Evolutionary conservation across 1,140 invertebrate species (phyloP).

Genomic region (Dendroctonus ponderosae): DNA sequence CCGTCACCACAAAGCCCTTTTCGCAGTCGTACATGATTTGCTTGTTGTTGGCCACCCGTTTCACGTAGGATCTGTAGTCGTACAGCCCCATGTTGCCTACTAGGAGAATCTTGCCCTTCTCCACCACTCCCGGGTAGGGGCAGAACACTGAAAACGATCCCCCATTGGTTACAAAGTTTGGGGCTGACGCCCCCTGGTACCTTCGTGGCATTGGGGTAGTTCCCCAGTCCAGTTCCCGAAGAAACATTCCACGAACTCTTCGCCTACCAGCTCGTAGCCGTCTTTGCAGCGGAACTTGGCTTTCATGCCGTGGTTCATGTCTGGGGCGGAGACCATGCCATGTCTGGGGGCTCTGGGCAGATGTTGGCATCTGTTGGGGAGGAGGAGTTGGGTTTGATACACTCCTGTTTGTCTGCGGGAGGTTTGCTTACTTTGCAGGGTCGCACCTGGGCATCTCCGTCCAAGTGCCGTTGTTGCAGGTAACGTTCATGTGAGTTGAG

Average conservation of each 20-base stretch:
- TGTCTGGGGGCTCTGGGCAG: constrained; percentile 85
- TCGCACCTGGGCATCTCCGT: constrained; percentile 74
- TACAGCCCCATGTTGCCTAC: constrained; percentile 97
- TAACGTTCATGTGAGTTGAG: constrained; percentile 69
- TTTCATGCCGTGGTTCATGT: constrained; percentile 91
- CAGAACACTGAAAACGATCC: constrained; percentile 71
- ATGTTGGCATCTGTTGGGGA: constrained; percentile 65
- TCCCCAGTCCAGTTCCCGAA: constrained; percentile 93
- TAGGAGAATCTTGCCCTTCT: constrained; percentile 87
- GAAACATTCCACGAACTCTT: constrained; percentile 74
- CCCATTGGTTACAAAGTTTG: not conserved
- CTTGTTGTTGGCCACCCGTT: constrained; percentile 86
- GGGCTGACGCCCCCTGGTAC: constrained; percentile 47
- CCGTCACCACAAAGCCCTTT: constrained; percentile 80
- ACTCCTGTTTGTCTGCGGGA: too few relatives aligned
- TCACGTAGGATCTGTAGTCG: constrained; percentile 94
- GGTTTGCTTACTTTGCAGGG: constrained; percentile 42
- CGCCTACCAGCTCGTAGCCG: constrained; percentile 78
- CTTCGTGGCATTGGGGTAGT: constrained; percentile 80
- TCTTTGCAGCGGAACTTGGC: constrained; percentile 91
- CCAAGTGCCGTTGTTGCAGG: constrained; percentile 96
- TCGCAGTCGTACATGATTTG: constrained; percentile 97
- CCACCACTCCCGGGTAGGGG: constrained; percentile 87
- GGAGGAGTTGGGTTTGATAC: not conserved
- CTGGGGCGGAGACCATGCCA: constrained; percentile 93